Conservation (phyloP, 2,113 vertebrate genomes). For the Isichthys henryi region DNA sequence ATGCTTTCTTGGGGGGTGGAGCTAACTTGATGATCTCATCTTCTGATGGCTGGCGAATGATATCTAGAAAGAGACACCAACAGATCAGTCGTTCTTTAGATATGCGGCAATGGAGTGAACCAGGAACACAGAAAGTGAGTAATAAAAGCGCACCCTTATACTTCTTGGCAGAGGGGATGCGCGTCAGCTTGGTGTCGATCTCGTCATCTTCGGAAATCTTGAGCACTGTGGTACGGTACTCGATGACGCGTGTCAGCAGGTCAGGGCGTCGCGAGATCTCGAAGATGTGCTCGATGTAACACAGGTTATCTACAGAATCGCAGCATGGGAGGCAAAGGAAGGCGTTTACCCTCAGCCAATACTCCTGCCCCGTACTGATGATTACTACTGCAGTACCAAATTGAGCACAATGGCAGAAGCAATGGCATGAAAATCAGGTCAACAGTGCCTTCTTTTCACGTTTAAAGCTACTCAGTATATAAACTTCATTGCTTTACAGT, state of each 20-base stretch:
- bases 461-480: not conserved
- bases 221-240: conserved; percentile 86
- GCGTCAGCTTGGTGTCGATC: conserved; percentile 89
- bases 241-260: conserved; percentile 82
- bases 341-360: not conserved
- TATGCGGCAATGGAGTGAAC: not conserved
- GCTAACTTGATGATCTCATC: conserved; percentile 94
- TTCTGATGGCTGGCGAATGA: conserved; percentile 73
- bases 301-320: conserved; percentile 70
- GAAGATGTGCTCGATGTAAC: conserved; percentile 91
- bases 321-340: not conserved
- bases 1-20: conserved; percentile 86
- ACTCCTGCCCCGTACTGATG: not conserved
- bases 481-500: not conserved
- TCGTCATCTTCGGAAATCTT: conserved; percentile 92
- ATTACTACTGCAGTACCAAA: not conserved
- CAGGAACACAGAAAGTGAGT: conserved; percentile 1
- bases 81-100: not conserved
- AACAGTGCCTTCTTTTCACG: not conserved
- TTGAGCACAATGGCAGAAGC: not conserved
- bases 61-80: not conserved
- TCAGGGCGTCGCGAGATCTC: conserved; percentile 89
- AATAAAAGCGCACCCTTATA: conserved; percentile 73
- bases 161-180: conserved; percentile 92
- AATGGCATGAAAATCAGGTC: not conserved